Evolutionary conservation across 2,888 invertebrate species (phyloP), one percentile per base, ranked within the genome.

Genomic region (Leucophora obtusa): DNA sequence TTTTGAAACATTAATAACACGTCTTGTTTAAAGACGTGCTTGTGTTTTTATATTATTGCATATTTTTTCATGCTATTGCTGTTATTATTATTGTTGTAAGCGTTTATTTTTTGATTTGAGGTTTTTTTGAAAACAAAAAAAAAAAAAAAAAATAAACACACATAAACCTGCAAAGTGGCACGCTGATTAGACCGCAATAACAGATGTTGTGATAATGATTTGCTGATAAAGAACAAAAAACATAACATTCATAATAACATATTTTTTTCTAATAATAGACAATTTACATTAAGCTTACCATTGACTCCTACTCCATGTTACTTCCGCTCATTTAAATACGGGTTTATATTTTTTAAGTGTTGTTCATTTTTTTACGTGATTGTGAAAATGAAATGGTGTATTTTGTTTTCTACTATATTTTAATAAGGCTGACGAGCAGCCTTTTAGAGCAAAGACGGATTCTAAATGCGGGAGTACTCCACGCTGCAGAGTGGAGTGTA

Each of bases 21-120:
- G 80, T 81, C 59, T 76, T 54, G 59, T 65, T 72, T 73, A 18
- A 81, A 77, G 73, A 81, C 81, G 81, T 81, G 81, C 77, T 81
- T 81, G 65, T 73, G 77, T 73, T 81, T 73, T 70, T 50, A 70
- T 62, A 56, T 76, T 73, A 76, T 75, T 79, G 71, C 63, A 71
- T 72, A 76, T 56, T 58, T 58, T 72, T 43, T 78, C 62, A 53
- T 60, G 17, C 2, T 15, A 17, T 14, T 50, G 60, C 24, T 62
- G 60, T 21, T 65, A 10, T 54, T 77, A 59, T 51, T 62, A 60
- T 17, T 71, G 50, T 75, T 82, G 50, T 47, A 73, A 53, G 15
- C 70, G 63, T 59, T 74, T 60, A 70, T 63, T 62, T 70, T 74
- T 63, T 60, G 70, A 77, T 70, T 82, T 62, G 56, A 60, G 54